Evolutionary conservation across 2,888 invertebrate species (phyloP).

Genomic region (Amphipyra tragopoginis): DNA sequence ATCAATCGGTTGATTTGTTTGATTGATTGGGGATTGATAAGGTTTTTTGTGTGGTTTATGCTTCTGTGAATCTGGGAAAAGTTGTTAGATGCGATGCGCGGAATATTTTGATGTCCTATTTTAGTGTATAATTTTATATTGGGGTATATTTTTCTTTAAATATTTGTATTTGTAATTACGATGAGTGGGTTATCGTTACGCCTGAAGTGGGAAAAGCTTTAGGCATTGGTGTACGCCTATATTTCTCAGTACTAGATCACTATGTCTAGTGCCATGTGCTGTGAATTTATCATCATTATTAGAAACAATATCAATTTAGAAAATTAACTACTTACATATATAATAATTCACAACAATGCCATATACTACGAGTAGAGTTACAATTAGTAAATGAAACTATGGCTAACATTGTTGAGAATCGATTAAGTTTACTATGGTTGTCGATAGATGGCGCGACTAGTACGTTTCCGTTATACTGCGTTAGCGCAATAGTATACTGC

Average conservation of each 20-base stretch:
- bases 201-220: not conserved
- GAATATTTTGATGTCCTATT: too few relatives aligned
- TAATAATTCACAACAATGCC: too few relatives aligned
- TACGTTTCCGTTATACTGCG: not conserved
- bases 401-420: not conserved
- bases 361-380: too few relatives aligned
- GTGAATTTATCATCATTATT: too few relatives aligned
- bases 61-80: conserved; percentile 24
- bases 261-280: too few relatives aligned
- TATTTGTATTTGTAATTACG: too few relatives aligned
- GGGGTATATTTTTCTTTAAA: too few relatives aligned
- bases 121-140: too few relatives aligned
- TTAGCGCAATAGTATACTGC: not conserved
- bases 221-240: not conserved
- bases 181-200: too few relatives aligned
- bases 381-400: too few relatives aligned
- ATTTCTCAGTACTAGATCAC: not conserved
- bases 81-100: conserved; percentile 19
- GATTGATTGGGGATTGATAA: conserved; percentile 48
- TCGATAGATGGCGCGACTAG: conserved; percentile 42
- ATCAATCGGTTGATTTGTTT: conserved; percentile 34
- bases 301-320: too few relatives aligned
- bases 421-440: not conserved
- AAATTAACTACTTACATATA: too few relatives aligned
- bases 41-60: conserved; percentile 27